Percentiles rank a stretch among this genome's conserved stretches.
Conservation (phyloP, 2,888 invertebrate genomes). For the Cataglyphis livida region DNA sequence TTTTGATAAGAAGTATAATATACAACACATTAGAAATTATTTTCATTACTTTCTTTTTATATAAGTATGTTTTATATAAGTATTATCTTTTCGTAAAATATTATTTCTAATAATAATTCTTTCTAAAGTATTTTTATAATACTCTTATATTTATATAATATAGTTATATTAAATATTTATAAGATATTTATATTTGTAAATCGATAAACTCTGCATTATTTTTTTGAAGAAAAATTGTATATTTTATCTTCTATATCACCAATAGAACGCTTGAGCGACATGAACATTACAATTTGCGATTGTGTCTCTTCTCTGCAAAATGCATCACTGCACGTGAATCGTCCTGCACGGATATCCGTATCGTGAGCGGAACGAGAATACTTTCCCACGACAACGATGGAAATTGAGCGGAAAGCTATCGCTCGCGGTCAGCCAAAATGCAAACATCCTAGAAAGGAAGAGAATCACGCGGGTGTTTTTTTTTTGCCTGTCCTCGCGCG, state of each 20-base stretch:
- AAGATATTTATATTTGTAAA: not conserved
- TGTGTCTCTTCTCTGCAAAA: not conserved
- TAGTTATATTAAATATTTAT: not conserved
- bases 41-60: not conserved
- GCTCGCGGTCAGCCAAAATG: conserved; percentile 7
- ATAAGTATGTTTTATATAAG: not conserved
- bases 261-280: not conserved
- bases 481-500: not conserved
- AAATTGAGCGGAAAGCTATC: conserved; percentile 57
- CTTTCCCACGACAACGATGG: conserved; percentile 47
- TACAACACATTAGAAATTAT: not conserved
- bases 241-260: not conserved
- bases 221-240: not conserved
- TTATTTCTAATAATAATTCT: not conserved
- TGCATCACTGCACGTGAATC: conserved; percentile 18
- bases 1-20: not conserved
- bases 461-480: conserved; percentile 18
- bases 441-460: conserved; percentile 34
- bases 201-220: not conserved
- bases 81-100: not conserved
- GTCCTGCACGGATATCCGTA: conserved; percentile 13
- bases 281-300: conserved; percentile 1
- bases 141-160: not conserved
- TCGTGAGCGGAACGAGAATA: not conserved
- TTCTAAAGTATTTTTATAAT: not conserved